Evolutionary conservation across 2,888 invertebrate species (phyloP), one percentile per base, ranked within the genome.

Genomic region (Lamproptera curius): DNA sequence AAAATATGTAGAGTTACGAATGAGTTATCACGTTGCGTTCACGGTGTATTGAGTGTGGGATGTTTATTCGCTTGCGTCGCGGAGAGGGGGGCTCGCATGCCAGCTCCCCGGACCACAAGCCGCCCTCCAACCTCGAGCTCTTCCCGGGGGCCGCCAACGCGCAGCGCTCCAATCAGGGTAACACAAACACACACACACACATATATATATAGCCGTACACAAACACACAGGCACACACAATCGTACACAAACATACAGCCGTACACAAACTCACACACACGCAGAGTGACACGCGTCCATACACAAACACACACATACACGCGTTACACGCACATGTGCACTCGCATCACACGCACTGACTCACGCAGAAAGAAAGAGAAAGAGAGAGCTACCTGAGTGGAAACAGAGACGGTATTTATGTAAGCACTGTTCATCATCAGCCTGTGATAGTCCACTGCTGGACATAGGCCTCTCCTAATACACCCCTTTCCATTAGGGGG

Each of bases 91-190:
- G 82, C 56, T 88, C 88, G 58, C 78, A 79, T 70, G 76, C 80
- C 62, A 89, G 92, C 74, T 89, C 92, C 72, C 92, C 92, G 69
- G 90, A 91, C 70, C 91, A 90, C 83, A 89, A 88, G 84, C 92
- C 92, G 85, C 92, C 92, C 65, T 90, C 91, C 72, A 90, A 92
- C 83, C 89, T 92, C 82, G 92, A 92, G 88, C 90, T 92, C 75
- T 91, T 91, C 87, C 90, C 91, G 68, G 86, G 89, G 67, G 83
- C 88, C 70, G 87, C 85, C 78, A 89, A 88, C 83, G 85, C 89
- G 73, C 90, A 90, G 76, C 92, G 92, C 81, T 94, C 94, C 88
- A 90, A 92, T 86, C 94, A 94, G 89, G 95, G 95, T 95, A 93
- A 92, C 89, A 80, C 72, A 70, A 68, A 67, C 55, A 57, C 54